phyloP scores from a whole-genome alignment of 2,797 vertebrate species.

The Esox masquinongy region DNA sequence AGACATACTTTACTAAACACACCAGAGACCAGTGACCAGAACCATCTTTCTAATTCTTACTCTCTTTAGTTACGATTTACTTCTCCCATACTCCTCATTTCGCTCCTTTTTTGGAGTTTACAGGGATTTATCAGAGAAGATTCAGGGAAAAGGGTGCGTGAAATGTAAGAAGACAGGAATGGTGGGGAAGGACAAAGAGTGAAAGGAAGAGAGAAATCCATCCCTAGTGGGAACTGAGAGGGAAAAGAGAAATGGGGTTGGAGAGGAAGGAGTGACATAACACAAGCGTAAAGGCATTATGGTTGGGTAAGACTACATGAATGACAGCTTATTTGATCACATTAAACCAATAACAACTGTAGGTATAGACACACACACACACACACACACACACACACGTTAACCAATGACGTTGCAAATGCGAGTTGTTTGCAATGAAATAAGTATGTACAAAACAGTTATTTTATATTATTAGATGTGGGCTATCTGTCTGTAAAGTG shows the following conservation, averaged over 20 bases:
- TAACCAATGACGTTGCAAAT: no score
- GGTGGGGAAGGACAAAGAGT: background rate
- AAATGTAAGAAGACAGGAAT: background rate
- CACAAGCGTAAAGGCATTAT: background rate
- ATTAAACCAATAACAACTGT: background rate
- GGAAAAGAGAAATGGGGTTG: background rate
- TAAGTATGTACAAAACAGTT: no score
- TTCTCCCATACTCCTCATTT: background rate
- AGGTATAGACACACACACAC: background rate
- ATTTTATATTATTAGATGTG: no score
- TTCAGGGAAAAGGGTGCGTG: constrained; percentile 1
- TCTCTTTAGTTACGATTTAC: background rate
- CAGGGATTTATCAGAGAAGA: background rate
- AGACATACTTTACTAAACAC: constrained; percentile 36
- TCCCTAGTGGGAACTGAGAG: background rate
- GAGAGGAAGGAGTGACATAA: background rate
- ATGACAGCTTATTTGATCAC: background rate
- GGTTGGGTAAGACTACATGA: background rate
- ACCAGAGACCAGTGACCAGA: constrained; percentile 31
- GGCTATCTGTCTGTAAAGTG: no score
- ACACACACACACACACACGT: background rate
- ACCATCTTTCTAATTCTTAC: background rate
- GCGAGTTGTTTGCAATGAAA: no score
- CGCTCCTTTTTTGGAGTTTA: background rate
- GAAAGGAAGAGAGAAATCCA: background rate